phyloP scores from a whole-genome alignment of 2,888 invertebrate genomes.

The Ophraella communa region DNA sequence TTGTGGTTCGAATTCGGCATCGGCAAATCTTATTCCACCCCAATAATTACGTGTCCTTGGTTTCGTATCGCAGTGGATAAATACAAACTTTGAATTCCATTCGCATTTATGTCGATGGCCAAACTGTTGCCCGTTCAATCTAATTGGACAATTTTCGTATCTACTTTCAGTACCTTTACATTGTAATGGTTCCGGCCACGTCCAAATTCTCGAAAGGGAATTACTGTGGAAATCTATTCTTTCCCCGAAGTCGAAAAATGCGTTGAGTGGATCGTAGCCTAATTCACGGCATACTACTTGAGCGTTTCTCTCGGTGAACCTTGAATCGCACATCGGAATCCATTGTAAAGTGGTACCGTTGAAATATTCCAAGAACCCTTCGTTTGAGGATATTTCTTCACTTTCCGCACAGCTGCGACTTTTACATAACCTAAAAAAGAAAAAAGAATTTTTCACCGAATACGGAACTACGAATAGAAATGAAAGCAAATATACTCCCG shows the following conservation, averaged over 20 bases:
- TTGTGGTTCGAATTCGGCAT: constrained; percentile 87
- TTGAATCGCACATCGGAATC: constrained; percentile 94
- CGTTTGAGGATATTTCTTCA: constrained; percentile 65
- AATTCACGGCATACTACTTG: constrained; percentile 95
- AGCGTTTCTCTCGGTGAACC: constrained; percentile 96
- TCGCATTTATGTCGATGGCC: constrained; percentile 85
- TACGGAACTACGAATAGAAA: too few relatives aligned
- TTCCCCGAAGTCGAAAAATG: constrained; percentile 84
- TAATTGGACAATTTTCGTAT: constrained; percentile 84
- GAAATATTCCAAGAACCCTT: constrained; percentile 94
- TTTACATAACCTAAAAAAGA: constrained; percentile 67
- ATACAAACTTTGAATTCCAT: constrained; percentile 92
- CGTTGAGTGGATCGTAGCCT: constrained; percentile 87
- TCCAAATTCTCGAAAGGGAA: constrained; percentile 85
- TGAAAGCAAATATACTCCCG: too few relatives aligned
- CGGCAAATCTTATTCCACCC: constrained; percentile 95
- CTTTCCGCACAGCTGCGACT: constrained; percentile 72
- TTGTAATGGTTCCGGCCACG: constrained; percentile 93
- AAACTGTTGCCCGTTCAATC: constrained; percentile 88
- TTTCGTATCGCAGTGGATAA: constrained; percentile 85
- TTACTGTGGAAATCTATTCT: constrained; percentile 90
- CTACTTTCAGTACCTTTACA: constrained; percentile 78
- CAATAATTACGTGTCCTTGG: constrained; percentile 76
- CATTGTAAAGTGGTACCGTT: constrained; percentile 95
- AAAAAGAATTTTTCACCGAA: background rate